These are phyloP conservation scores for Eucera pruinosa DNA, from an alignment of 2,888 invertebrate species.

Conservation along the genomic window DNA sequence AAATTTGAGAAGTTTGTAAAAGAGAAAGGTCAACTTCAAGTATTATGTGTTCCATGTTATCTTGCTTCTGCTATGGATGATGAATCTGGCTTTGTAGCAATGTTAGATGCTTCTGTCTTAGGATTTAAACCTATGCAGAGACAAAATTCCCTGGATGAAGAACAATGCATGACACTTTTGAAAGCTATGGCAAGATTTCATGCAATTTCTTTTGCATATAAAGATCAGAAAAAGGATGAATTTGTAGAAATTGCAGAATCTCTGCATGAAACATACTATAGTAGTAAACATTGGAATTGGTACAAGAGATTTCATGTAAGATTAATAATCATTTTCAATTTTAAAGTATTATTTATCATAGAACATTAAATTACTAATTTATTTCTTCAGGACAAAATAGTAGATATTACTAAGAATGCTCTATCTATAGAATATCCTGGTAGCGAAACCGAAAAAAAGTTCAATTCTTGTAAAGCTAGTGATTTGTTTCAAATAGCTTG, in stretches of 20 bases:
- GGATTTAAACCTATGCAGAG: slow-evolving; percentile 80
- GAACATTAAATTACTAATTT: neutral
- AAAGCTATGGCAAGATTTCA: slow-evolving; percentile 84
- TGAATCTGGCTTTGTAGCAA: slow-evolving; percentile 83
- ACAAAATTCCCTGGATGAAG: slow-evolving; percentile 75
- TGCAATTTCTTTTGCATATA: slow-evolving; percentile 84
- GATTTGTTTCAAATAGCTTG: slow-evolving; percentile 85
- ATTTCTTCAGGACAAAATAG: slow-evolving; percentile 58
- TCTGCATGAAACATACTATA: slow-evolving; percentile 79
- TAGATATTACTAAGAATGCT: slow-evolving; percentile 86
- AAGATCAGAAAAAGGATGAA: slow-evolving; percentile 81
- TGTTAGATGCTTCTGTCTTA: slow-evolving; percentile 82
- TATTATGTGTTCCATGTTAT: slow-evolving; percentile 77
- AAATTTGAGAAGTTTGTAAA: slow-evolving; percentile 75
- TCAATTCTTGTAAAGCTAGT: slow-evolving; percentile 86
- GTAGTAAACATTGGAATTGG: slow-evolving; percentile 75
- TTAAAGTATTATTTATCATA: neutral
- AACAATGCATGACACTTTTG: slow-evolving; percentile 79
- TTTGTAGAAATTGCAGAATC: slow-evolving; percentile 74
- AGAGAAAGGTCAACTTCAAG: slow-evolving; percentile 65
- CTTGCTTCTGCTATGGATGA: slow-evolving; percentile 82
- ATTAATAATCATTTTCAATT: slow-evolving; percentile 13
- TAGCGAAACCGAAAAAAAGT: slow-evolving; percentile 86
- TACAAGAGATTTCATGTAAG: slow-evolving; percentile 79
- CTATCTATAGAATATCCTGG: slow-evolving; percentile 87